Base-by-base conservation (phyloP, 2,888 invertebrate genomes). In the Sialis lutaria region DNA sequence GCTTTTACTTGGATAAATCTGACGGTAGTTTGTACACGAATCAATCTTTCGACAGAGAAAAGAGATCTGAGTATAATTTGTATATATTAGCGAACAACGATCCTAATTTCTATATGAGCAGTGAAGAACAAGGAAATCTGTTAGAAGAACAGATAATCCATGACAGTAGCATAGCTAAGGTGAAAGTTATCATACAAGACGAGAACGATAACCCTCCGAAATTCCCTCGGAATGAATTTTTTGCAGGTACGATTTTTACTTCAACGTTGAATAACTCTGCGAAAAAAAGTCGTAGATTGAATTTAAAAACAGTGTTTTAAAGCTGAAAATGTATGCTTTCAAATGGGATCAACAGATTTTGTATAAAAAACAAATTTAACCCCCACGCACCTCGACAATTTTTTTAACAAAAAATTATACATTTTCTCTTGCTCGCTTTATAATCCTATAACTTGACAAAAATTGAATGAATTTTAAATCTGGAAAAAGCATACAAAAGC, bases 181-280 rank as follows among this genome's bases (percentile, higher is more conserved):
- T 89, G 1, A 73, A 70, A 46, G 72, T 92, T 35, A 74, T 69
- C 3, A 75, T 93, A 5, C 67, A 81, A 30, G 91, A 91, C 59
- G 77, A 84, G 45, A 91, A 91, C 56, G 92, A 92, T 58, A 88
- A 89, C 60, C 74, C 79, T 5, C 92, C 92, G 0, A 67, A 71
- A 39, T 88, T 88, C 58, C 70, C 75, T 45, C 70, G 75, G 50
- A 57, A 63, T 13, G 64, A 74, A 45, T 82, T 81, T 56, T 79
- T 77, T 56, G 79, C 81, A 43, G 82, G 82, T 70, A 60, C 51
- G 22, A 6, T 5, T 37, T 37, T 37, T 37, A 6, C 6, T 37
- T 12, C 2, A 6, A 6, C 6, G 6, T 10, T 2, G 2, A n/a
- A 35, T 37, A 12, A 10, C 6, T 6, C 39, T 5, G 12, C 5